Evolutionary conservation across 2,797 vertebrate species (phyloP).

Genomic region (Erethizon dorsatum): DNA sequence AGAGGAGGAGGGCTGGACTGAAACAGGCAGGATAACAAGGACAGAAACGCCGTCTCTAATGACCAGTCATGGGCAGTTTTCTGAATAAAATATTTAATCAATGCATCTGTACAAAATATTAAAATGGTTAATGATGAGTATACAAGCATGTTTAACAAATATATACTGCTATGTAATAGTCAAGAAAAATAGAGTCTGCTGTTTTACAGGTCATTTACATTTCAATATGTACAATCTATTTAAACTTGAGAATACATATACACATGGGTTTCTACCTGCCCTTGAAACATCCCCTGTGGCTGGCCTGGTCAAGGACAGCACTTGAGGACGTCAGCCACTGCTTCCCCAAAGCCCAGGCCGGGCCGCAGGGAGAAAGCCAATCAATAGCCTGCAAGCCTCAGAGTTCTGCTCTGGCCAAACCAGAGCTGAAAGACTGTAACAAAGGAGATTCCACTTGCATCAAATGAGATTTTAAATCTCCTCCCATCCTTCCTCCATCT

Average conservation of each 20-base stretch:
- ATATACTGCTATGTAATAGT: conserved; percentile 92
- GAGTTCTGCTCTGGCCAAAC: conserved; percentile 22
- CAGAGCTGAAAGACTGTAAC: background rate
- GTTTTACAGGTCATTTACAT: conserved; percentile 95
- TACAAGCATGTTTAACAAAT: conserved; percentile 92
- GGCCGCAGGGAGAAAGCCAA: background rate
- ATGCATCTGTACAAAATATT: conserved; percentile 93
- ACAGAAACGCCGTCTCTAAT: background rate
- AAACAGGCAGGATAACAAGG: background rate
- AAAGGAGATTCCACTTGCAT: background rate
- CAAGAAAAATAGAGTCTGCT: conserved; percentile 92
- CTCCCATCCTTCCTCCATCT: too few relatives aligned
- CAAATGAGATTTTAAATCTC: background rate
- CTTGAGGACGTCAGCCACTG: conserved; percentile 51
- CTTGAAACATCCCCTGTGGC: conserved; percentile 78
- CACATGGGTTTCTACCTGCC: conserved; percentile 90
- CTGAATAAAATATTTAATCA: conserved; percentile 94
- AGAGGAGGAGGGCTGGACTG: background rate
- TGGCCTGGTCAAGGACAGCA: conserved; percentile 10
- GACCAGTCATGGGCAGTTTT: conserved; percentile 60
- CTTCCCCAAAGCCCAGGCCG: background rate
- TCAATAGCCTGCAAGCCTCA: background rate
- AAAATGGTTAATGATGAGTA: conserved; percentile 89
- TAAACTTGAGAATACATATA: conserved; percentile 92
- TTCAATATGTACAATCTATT: conserved; percentile 94